phyloP scores from a whole-genome alignment of 2,888 invertebrate genomes.

The Stenchaetothrips biformis region DNA sequence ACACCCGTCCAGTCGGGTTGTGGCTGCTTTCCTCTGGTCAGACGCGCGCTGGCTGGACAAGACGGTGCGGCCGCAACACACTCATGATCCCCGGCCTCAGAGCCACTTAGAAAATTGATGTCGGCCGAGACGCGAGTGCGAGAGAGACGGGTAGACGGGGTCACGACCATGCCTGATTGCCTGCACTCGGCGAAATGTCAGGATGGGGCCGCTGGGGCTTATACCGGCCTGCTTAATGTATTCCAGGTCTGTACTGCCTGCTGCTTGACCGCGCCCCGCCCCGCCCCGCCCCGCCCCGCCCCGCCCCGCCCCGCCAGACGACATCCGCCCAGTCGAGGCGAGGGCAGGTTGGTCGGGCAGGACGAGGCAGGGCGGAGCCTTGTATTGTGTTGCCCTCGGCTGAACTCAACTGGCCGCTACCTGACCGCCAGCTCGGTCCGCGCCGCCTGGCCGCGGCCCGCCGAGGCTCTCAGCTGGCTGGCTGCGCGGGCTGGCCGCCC shows the following conservation, averaged over 20 bases:
- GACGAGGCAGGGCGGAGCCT: not conserved
- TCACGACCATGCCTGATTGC: constrained; percentile 8
- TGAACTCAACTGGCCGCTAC: constrained; percentile 1
- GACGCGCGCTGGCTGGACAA: too few species aligned
- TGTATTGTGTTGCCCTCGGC: constrained; percentile 22
- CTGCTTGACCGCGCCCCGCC: not conserved
- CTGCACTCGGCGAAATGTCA: constrained; percentile 17
- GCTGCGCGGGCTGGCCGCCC: not conserved
- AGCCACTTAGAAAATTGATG: too few species aligned
- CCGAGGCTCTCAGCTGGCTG: too few species aligned
- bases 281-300: constrained; percentile 9
- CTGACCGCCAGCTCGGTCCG: not conserved
- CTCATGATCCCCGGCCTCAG: too few species aligned
- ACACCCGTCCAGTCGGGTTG: too few species aligned
- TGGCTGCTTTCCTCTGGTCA: too few species aligned
- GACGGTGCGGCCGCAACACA: too few species aligned
- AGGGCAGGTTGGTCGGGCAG: not conserved
- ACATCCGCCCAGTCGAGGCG: constrained; percentile 2
- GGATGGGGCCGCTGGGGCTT: not conserved
- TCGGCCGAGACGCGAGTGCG: not conserved
- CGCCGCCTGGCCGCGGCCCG: not conserved
- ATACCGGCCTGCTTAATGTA: not conserved
- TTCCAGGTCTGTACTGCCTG: not conserved
- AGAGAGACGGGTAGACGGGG: not conserved
- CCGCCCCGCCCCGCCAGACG: not conserved